These are phyloP conservation scores for Ptychoptera albimana DNA, from an alignment of 2,888 invertebrate species.

Conservation along the genomic window DNA sequence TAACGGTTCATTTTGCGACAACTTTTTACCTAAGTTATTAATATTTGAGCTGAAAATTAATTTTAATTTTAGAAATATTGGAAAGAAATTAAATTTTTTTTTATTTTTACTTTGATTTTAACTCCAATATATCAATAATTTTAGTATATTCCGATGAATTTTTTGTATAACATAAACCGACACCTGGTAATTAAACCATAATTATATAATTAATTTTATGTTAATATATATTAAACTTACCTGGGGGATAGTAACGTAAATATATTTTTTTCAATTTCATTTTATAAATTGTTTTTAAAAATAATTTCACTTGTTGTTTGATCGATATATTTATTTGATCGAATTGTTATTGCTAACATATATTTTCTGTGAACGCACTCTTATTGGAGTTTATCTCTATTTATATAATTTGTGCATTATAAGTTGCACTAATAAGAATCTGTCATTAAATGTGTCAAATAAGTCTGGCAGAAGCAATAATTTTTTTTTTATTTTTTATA, in stretches of 20 bases:
- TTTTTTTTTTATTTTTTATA: too few relatives aligned
- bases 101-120: constrained; percentile 39
- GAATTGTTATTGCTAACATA: too few relatives aligned
- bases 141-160: constrained; percentile 39
- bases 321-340: not conserved
- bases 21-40: constrained; percentile 33
- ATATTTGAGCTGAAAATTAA: constrained; percentile 35
- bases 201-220: not conserved
- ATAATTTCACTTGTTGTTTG: not conserved
- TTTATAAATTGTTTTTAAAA: constrained; percentile 4
- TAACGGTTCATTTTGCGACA: constrained; percentile 36
- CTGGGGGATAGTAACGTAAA: constrained; percentile 56
- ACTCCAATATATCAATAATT: constrained; percentile 47
- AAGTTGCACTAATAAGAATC: too few relatives aligned
- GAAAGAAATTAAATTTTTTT: not conserved
- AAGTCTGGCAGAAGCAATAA: too few relatives aligned
- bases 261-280: constrained; percentile 55
- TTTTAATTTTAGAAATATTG: too few relatives aligned
- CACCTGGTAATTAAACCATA: constrained; percentile 23
- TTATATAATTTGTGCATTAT: too few relatives aligned
- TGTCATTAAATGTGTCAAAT: too few relatives aligned
- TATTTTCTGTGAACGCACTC: too few relatives aligned
- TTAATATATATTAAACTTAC: constrained; percentile 21
- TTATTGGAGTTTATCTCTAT: too few relatives aligned
- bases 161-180: constrained; percentile 45